Percentiles rank a stretch among this genome's conserved stretches.
phyloP scores from a whole-genome alignment of 2,113 vertebrate species.

The Vulpes ferrilata region DNA sequence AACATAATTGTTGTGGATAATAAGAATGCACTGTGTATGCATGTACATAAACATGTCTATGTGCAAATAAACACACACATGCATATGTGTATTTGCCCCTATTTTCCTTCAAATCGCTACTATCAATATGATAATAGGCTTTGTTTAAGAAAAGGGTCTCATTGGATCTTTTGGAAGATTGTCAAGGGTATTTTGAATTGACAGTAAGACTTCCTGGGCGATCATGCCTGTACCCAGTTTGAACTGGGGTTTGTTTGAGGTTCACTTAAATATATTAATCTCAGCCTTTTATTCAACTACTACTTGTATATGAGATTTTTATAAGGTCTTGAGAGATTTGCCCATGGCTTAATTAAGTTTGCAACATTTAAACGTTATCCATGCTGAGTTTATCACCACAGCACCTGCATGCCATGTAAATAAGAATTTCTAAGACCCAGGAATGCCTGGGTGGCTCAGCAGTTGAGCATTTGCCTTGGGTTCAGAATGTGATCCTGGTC shows the following conservation, averaged over 20 bases:
- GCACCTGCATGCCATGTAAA: conserved; percentile 22
- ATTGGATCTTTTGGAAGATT: neutral
- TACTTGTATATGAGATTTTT: conserved; percentile 68
- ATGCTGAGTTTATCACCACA: neutral
- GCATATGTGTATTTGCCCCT: neutral
- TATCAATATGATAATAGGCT: rapidly evolving
- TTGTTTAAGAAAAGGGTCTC: neutral
- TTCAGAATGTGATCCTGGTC: too few relatives aligned
- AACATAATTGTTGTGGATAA: neutral
- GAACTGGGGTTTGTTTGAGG: conserved; percentile 41
- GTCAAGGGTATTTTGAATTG: neutral
- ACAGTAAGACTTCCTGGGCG: neutral
- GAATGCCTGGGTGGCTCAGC: too few relatives aligned
- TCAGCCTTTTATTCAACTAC: conserved; percentile 27
- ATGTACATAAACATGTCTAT: rapidly evolving
- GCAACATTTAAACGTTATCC: conserved; percentile 51
- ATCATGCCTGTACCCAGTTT: neutral
- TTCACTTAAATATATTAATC: conserved; percentile 63
- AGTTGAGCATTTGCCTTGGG: too few relatives aligned
- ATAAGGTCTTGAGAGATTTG: conserved; percentile 55
- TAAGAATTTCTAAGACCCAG: neutral
- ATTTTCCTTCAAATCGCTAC: neutral
- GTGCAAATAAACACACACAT: too few relatives aligned
- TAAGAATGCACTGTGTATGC: neutral
- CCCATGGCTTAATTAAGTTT: conserved; percentile 61